Base-by-base conservation (phyloP, 2,888 invertebrate species). In the Exocentrus adspersus region DNA sequence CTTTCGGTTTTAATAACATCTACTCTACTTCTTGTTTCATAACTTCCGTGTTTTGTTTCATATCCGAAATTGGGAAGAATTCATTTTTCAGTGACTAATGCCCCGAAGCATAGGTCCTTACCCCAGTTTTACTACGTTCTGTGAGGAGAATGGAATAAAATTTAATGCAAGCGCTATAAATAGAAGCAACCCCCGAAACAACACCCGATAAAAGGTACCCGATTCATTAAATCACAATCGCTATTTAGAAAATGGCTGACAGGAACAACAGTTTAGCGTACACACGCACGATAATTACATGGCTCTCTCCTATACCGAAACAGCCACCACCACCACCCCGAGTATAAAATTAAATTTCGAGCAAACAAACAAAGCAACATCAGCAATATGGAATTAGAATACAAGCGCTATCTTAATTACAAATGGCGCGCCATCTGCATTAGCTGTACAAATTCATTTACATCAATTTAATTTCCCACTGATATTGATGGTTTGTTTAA, bases 401-500 rank as follows among this genome's bases (percentile, higher is more conserved):
- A 58, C 57, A 65, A 67, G 52, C 62, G 54, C 57, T 57, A 64
- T 65, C 65, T 70, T 70, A 70, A 69, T 70, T 70, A 67, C 68
- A 62, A 64, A 64, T 64, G 21, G 43, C 46, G 63, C 50, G 54
- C 53, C 65, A 65, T 60, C 65, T 65, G 61, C 57, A 65, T 65
- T 65, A 65, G 61, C 65, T 61, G 46, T 61, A 63, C 65, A 62
- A 72, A 73, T 73, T 71, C 72, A 73, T 73, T 72, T 72, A 70
- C 72, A 70, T 72, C 71, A 71, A 72, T 71, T 72, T 68, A 69
- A 70, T 70, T 69, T 70, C 68, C 59, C 61, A 56, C 67, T 69
- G 69, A 71, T 73, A 71, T 72, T 51, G 60, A 60, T 72, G 72
- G 72, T 74, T 73, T 72, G 73, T 72, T 70, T 69, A 69, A 72